A percentile compares a stretch with the other conserved stretches of the same genome.
Conservation (phyloP, 2,888 invertebrate species). For the Melitaea athalia region DNA sequence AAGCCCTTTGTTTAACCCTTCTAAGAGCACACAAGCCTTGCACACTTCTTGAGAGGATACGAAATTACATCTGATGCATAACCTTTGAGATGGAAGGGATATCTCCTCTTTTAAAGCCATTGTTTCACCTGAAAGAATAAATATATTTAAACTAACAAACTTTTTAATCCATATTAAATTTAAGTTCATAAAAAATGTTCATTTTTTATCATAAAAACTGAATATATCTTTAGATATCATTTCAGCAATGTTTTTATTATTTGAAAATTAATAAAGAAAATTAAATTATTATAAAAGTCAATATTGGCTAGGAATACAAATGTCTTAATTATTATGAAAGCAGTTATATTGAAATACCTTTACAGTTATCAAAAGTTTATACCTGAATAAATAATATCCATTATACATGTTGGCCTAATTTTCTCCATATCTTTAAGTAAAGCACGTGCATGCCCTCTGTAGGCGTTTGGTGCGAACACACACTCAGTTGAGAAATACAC, state of each 20-base stretch:
- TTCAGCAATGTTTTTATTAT: no score
- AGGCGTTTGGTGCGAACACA: constrained; percentile 98
- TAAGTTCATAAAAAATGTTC: background rate
- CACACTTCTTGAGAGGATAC: constrained; percentile 96
- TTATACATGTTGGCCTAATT: constrained; percentile 93
- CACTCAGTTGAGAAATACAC: constrained; percentile 99
- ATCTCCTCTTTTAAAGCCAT: constrained; percentile 91
- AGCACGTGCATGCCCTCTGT: constrained; percentile 94
- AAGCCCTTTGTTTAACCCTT: constrained; percentile 96
- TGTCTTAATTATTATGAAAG: no score
- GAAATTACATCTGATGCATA: constrained; percentile 93
- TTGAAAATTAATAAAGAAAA: no score
- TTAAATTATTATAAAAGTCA: no score
- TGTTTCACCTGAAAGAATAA: constrained; percentile 86
- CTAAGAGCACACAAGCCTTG: constrained; percentile 97
- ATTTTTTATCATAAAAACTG: no score
- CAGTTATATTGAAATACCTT: background rate
- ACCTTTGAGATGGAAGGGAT: constrained; percentile 90
- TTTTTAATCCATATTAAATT: background rate
- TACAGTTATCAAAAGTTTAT: constrained; percentile 33
- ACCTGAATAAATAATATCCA: constrained; percentile 96
- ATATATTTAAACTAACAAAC: constrained; percentile 5
- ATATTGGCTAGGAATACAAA: no score
- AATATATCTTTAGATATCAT: no score
- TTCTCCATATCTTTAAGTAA: constrained; percentile 97